phyloP scores from a whole-genome alignment of 2,113 vertebrate species.

The Empidonax alnorum region DNA sequence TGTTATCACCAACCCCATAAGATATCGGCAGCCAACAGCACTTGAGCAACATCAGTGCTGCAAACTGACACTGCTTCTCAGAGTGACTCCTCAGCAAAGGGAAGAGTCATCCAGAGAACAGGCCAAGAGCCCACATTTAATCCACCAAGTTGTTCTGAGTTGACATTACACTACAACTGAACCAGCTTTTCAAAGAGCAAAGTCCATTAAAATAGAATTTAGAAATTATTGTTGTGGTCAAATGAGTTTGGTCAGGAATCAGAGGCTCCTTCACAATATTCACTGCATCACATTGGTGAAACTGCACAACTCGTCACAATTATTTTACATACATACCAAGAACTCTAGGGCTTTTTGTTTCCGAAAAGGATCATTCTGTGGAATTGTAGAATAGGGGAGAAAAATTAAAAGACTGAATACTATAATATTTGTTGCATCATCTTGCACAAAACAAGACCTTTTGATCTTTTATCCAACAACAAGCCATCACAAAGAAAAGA shows the following conservation, averaged over 20 bases:
- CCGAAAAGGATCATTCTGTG: constrained; percentile 51
- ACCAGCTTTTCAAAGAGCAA: background rate
- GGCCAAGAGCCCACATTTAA: background rate
- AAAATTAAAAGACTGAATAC: background rate
- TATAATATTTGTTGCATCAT: background rate
- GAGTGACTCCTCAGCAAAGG: background rate
- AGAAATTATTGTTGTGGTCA: background rate
- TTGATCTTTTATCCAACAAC: background rate
- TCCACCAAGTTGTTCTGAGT: background rate
- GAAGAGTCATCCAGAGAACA: background rate
- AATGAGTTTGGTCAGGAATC: background rate
- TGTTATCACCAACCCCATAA: background rate
- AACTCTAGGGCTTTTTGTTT: constrained; percentile 60
- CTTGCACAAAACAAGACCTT: background rate
- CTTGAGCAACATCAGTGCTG: background rate
- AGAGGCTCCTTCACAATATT: background rate
- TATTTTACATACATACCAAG: constrained; percentile 44
- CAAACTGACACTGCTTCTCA: background rate
- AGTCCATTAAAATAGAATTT: background rate
- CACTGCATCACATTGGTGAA: background rate
- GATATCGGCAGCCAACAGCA: background rate
- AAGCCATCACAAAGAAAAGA: background rate
- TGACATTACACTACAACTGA: background rate
- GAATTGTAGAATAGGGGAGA: background rate
- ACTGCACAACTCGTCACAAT: background rate